A percentile compares a stretch with the other conserved stretches of the same genome.
Evolutionary conservation across 2,797 vertebrate species (phyloP).

Genomic region (Chiloscyllium punctatum): DNA sequence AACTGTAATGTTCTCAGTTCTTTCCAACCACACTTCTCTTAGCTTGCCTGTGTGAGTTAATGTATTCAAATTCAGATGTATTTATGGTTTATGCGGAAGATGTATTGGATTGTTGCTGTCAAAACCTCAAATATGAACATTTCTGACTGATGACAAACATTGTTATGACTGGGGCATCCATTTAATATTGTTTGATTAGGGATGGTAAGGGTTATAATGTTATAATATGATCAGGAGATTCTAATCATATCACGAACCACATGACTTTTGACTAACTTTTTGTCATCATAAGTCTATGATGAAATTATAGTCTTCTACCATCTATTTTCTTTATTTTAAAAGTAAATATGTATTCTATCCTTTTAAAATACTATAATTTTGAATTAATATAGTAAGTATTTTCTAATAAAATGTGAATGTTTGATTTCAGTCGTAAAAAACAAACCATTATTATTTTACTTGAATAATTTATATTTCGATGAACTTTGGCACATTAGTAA

Average conservation of each 20-base stretch:
- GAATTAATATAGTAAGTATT: neutral
- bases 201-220: neutral
- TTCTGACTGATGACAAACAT: neutral
- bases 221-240: conserved; percentile 8
- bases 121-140: neutral
- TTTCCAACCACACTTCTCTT: neutral
- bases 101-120: neutral
- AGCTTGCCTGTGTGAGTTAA: neutral
- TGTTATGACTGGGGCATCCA: neutral
- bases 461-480: neutral
- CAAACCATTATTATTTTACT: neutral
- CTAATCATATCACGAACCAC: neutral
- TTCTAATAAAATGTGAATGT: conserved; percentile 11
- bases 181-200: conserved; percentile 7
- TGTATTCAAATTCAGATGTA: neutral
- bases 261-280: neutral
- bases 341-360: neutral
- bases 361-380: neutral
- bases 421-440: neutral
- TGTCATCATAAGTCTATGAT: neutral
- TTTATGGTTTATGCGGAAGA: neutral
- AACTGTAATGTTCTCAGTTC: neutral
- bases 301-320: conserved; percentile 18
- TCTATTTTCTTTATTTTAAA: neutral
- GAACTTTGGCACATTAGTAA: neutral